Evolutionary conservation across 2,113 vertebrate species (phyloP).

Genomic region (Triplophysa siluroides): DNA sequence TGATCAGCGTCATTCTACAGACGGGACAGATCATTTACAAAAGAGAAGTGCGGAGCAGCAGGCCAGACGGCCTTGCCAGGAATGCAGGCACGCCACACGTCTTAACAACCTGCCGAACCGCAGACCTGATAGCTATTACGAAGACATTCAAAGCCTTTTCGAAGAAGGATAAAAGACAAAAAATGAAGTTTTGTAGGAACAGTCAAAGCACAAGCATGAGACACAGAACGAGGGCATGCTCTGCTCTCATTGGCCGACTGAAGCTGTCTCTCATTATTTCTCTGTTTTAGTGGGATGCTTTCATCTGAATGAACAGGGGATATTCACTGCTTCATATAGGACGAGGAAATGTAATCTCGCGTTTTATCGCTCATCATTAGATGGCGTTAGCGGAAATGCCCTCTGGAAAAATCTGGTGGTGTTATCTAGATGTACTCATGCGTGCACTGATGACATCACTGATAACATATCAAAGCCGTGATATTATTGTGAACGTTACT

Average conservation of each 20-base stretch:
- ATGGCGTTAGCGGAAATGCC: neutral
- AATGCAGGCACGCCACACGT: conserved; percentile 20
- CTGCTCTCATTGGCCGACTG: neutral
- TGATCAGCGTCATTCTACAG: neutral
- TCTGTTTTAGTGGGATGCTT: neutral
- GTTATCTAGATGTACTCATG: neutral
- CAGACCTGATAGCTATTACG: neutral
- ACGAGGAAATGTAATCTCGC: neutral
- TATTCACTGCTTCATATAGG: too few relatives aligned
- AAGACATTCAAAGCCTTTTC: neutral
- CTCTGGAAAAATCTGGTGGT: neutral
- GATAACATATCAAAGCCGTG: neutral
- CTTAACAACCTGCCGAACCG: neutral
- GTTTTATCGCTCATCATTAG: neutral
- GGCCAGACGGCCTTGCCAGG: conserved; percentile 15
- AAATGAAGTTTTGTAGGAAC: neutral
- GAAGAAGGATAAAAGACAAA: neutral
- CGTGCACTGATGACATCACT: neutral
- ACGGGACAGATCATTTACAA: neutral
- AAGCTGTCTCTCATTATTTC: neutral
- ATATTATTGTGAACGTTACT: neutral
- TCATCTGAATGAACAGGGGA: neutral
- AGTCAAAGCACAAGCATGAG: neutral
- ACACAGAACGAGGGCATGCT: neutral
- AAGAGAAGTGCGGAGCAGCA: neutral